Base-by-base conservation (phyloP, 2,888 invertebrate species). In the Xanthia icteritia region DNA sequence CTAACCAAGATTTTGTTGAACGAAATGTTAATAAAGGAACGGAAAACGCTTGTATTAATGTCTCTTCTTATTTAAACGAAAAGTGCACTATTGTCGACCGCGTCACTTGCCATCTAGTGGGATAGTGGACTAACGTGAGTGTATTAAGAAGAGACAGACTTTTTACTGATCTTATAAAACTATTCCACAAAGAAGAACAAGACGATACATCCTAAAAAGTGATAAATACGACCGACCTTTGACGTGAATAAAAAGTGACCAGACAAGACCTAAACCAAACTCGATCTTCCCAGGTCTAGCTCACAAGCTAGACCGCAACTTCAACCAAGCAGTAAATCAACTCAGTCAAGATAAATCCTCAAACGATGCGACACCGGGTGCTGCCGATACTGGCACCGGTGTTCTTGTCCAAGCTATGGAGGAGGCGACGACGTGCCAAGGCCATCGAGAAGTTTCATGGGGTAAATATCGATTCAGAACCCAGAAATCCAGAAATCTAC, bases 351-450 rank as follows among this genome's bases (percentile, higher is more conserved):
- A 96, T 96, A 95, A 96, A 96, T 90, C 96, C 96, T 2, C 96
- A 95, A 93, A 96, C 96, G 88, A 96, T 96, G 97, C 93, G 96
- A 5, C 95, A 96, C 90, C 95, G 96, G 1, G 94, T 96, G 81
- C 92, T 96, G 89, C 96, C 97, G 77, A 87, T 96, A 82, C 89
- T 96, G 91, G 95, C 95, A 45, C 96, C 96, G 75, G 93, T 96
- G 90, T 96, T 96, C 77, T 90, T 96, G 20, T 94, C 97, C 72
- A 96, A 96, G 89, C 87, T 96, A 31, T 96, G 95, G 94, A 88
- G 95, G 74, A 90, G 94, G 58, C 87, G 94, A 31, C 91, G 95
- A 1, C 91, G 95, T 0, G 95, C 94, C 3, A 96, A 96, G 85
- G 95, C 95, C 69, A 95, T 96, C 71, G 94, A 96, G 89, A 94